Percentiles rank a stretch among this genome's conserved stretches.
These are phyloP conservation scores for Pterocles gutturalis DNA, from an alignment of 2,113 vertebrate species.

Conservation along the genomic window DNA sequence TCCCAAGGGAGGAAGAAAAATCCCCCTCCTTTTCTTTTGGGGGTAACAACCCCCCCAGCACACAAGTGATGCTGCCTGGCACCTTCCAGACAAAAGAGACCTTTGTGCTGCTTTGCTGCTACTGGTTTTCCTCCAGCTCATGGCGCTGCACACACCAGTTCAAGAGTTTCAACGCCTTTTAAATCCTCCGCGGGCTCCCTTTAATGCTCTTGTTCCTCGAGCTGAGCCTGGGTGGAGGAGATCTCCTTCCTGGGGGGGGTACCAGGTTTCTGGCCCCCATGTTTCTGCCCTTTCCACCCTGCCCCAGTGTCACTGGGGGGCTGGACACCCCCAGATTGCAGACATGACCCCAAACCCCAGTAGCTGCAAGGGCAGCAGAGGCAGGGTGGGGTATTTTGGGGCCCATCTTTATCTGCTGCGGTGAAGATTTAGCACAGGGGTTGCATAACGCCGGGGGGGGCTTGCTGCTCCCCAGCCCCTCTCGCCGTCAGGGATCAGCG, in stretches of 20 bases:
- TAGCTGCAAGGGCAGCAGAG: neutral
- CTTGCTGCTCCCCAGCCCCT: neutral
- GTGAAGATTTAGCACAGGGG: conserved; percentile 28
- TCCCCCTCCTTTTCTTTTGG: neutral
- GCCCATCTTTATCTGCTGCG: neutral
- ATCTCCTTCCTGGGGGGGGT: neutral
- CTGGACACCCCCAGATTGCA: neutral
- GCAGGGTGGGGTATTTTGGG: conserved; percentile 9
- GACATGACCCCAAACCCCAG: neutral
- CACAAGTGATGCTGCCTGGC: rapidly evolving
- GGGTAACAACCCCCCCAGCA: neutral
- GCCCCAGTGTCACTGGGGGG: rapidly evolving
- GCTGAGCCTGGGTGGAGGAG: neutral
- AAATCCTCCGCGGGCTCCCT: neutral
- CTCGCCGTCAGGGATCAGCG: conserved; percentile 11
- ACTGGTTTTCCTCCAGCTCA: neutral
- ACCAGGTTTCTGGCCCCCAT: neutral
- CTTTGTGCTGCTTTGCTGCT: neutral
- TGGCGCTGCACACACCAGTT: neutral
- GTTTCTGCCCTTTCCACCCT: neutral
- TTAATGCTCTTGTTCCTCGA: rapidly evolving
- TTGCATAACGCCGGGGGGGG: neutral
- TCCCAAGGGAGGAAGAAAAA: neutral
- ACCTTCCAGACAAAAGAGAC: neutral
- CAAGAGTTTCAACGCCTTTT: neutral